These are phyloP conservation scores for Pyrocoelia pectoralis DNA, from an alignment of 2,888 invertebrate genomes.

Conservation along the genomic window DNA sequence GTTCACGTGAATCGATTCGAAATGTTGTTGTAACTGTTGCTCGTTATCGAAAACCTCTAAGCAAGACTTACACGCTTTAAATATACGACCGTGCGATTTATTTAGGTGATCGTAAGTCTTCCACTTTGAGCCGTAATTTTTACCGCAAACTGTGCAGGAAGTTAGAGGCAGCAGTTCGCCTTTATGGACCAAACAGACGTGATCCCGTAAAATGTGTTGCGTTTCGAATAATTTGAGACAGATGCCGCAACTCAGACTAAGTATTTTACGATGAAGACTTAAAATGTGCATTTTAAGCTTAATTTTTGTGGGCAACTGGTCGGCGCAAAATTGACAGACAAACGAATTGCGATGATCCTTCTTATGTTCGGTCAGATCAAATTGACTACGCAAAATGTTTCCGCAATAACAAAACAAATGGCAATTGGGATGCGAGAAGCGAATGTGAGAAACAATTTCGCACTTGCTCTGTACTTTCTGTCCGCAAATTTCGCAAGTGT, in stretches of 20 bases:
- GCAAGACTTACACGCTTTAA: constrained; percentile 67
- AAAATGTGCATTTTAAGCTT: constrained; percentile 68
- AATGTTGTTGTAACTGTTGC: constrained; percentile 61
- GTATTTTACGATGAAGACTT: constrained; percentile 64
- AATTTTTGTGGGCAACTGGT: constrained; percentile 65
- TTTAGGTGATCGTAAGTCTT: constrained; percentile 68
- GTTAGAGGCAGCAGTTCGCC: constrained; percentile 61
- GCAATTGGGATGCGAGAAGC: constrained; percentile 64
- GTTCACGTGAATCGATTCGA: constrained; percentile 55
- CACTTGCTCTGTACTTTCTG: constrained; percentile 65
- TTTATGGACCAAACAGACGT: constrained; percentile 63
- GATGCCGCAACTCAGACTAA: constrained; percentile 66
- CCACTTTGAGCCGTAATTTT: constrained; percentile 67
- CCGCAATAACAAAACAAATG: constrained; percentile 65
- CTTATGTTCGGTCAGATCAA: constrained; percentile 62
- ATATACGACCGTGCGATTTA: constrained; percentile 66
- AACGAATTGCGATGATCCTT: constrained; percentile 64
- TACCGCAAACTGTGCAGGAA: constrained; percentile 67
- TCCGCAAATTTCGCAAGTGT: constrained; percentile 64
- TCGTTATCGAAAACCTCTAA: constrained; percentile 66
- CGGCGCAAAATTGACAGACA: constrained; percentile 67
- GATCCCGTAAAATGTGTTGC: constrained; percentile 64
- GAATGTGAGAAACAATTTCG: constrained; percentile 66
- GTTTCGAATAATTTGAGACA: constrained; percentile 65
- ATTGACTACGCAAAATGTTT: constrained; percentile 63